These are phyloP conservation scores for Nomada ruficornis DNA, from an alignment of 2,888 invertebrate genomes.

Conservation along the genomic window DNA sequence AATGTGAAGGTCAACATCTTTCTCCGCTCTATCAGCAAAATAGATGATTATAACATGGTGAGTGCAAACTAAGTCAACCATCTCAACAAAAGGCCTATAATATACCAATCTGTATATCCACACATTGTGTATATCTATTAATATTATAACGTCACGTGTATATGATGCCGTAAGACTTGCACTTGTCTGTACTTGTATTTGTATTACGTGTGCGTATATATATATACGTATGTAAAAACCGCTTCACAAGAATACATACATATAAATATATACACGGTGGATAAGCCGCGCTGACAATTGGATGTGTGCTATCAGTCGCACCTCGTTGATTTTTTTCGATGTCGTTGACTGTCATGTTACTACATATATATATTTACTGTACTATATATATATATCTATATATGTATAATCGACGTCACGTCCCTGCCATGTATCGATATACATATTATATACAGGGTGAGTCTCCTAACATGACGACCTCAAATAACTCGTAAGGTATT, in stretches of 20 bases:
- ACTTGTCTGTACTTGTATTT: conserved; percentile 79
- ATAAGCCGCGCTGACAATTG: conserved; percentile 69
- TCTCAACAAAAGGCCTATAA: conserved; percentile 74
- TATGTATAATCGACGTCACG: background rate
- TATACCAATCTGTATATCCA: conserved; percentile 69
- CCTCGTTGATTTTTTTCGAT: conserved; percentile 80
- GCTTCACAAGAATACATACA: background rate
- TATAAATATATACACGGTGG: conserved; percentile 53
- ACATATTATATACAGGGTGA: too few relatives aligned
- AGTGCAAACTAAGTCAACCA: conserved; percentile 86
- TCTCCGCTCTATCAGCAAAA: conserved; percentile 99
- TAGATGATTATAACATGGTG: conserved; percentile 99
- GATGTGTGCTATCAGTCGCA: conserved; percentile 80
- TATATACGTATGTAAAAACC: conserved; percentile 28
- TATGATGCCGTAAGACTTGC: conserved; percentile 78
- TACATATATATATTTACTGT: conserved; percentile 48
- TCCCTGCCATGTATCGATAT: conserved; percentile 1
- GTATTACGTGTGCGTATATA: conserved; percentile 65
- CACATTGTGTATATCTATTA: conserved; percentile 69
- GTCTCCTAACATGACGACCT: too few relatives aligned
- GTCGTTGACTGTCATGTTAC: conserved; percentile 80
- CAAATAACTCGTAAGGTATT: too few relatives aligned
- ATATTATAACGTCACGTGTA: conserved; percentile 76
- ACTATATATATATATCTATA: conserved; percentile 43
- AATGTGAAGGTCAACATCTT: conserved; percentile 97